Evolutionary conservation across 2,888 invertebrate genomes (phyloP).

Genomic region (Marronus borbonicus): DNA sequence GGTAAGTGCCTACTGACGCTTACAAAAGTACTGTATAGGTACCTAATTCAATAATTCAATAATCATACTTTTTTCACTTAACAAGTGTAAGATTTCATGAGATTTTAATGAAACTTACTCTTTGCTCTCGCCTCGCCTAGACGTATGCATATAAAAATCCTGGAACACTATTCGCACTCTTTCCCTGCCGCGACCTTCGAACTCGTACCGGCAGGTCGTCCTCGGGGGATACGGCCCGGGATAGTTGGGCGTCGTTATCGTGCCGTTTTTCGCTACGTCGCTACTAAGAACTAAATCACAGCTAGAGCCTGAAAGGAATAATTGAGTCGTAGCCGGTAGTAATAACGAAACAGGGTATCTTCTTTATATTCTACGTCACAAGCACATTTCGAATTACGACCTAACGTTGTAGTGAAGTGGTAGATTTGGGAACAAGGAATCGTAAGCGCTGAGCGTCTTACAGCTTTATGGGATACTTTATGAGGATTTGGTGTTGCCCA

Average conservation of each 20-base stretch:
- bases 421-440: neutral
- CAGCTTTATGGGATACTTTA: neutral
- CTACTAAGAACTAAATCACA: slow-evolving; percentile 87
- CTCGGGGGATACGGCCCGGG: slow-evolving; percentile 87
- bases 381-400: neutral
- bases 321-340: slow-evolving; percentile 36
- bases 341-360: neutral
- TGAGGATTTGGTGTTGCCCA: neutral
- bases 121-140: slow-evolving; percentile 70
- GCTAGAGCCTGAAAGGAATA: slow-evolving; percentile 79
- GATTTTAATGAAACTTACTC: slow-evolving; percentile 73
- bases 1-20: too few relatives aligned
- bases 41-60: too few relatives aligned
- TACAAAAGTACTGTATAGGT: too few relatives aligned
- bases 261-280: slow-evolving; percentile 85
- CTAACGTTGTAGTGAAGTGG: neutral
- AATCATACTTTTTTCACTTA: too few relatives aligned
- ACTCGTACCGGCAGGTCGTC: slow-evolving; percentile 91
- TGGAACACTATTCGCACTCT: slow-evolving; percentile 88
- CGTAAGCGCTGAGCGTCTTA: neutral
- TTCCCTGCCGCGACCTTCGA: slow-evolving; percentile 89
- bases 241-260: slow-evolving; percentile 88
- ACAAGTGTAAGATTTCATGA: too few relatives aligned
- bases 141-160: slow-evolving; percentile 82
- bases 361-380: neutral